A percentile compares a stretch with the other conserved stretches of the same genome.
Conservation (phyloP, 37 sponge, comb jelly and placozoan species). For the Eunapius fragilis region DNA sequence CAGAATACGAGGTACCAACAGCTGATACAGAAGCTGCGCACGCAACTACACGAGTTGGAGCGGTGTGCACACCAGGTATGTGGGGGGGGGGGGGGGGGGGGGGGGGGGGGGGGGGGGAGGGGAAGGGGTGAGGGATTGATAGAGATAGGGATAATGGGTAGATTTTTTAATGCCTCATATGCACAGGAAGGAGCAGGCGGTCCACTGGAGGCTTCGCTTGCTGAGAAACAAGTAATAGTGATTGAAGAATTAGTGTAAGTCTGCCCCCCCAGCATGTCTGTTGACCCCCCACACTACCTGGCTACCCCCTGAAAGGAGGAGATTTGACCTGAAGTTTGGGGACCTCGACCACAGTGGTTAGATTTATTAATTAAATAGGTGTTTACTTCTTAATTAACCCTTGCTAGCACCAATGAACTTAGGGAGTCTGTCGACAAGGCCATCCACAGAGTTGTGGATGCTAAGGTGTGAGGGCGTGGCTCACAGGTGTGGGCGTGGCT, state of each 20-base stretch:
- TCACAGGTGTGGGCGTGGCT: neutral
- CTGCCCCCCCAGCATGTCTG: neutral
- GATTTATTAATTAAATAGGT: neutral
- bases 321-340: slow-evolving; percentile 62
- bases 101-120: neutral
- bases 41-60: slow-evolving; percentile 52
- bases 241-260: slow-evolving; percentile 36
- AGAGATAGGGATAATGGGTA: too few species aligned
- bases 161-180: too few species aligned
- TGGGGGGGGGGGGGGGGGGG: neutral
- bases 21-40: slow-evolving; percentile 35
- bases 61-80: slow-evolving; percentile 32
- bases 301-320: neutral
- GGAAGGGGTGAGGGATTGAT: too few species aligned
- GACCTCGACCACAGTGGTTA: slow-evolving; percentile 31
- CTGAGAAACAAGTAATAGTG: slow-evolving; percentile 50
- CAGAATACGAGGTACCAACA: slow-evolving; percentile 7
- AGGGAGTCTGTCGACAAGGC: slow-evolving; percentile 44
- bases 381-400: neutral
- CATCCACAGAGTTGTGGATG: slow-evolving; percentile 36
- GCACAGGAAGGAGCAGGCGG: neutral
- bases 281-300: neutral
- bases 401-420: slow-evolving; percentile 39
- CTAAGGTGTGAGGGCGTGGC: slow-evolving; percentile 15
- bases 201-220: slow-evolving; percentile 10